Percentiles rank a stretch among this genome's conserved stretches.
Conservation (phyloP, 2,113 vertebrate genomes). For the Pungitius pungitius region DNA sequence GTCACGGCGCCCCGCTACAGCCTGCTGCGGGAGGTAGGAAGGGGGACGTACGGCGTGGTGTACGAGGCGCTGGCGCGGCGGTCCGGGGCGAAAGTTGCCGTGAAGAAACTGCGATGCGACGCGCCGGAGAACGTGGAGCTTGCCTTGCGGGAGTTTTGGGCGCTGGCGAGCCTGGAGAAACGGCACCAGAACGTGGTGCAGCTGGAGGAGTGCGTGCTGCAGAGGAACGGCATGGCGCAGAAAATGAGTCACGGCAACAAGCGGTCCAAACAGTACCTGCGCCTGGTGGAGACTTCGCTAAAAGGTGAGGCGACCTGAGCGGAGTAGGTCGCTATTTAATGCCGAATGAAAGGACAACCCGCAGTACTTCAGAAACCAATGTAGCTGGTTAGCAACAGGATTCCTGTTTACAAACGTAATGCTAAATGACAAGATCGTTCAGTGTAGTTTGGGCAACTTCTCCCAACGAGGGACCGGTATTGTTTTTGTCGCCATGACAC, state of each 20-base stretch:
- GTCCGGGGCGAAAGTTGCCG: conserved; percentile 86
- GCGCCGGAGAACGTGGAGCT: conserved; percentile 95
- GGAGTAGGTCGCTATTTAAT: background rate
- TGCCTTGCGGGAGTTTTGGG: conserved; percentile 93
- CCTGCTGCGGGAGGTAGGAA: conserved; percentile 88
- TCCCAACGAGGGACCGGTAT: background rate
- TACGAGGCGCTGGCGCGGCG: conserved; percentile 88
- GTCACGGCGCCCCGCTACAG: conserved; percentile 83
- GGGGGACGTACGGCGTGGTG: conserved; percentile 95
- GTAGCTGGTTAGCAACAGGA: too few species aligned
- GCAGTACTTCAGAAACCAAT: too few species aligned
- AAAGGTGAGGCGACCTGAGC: conserved; percentile 79
- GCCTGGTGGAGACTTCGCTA: conserved; percentile 94
- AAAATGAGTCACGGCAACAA: conserved; percentile 95
- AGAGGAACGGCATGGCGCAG: conserved; percentile 91
- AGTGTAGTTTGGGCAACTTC: background rate
- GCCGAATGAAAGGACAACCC: background rate
- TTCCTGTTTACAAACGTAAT: accelerated
- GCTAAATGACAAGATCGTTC: background rate
- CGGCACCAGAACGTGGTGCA: conserved; percentile 91
- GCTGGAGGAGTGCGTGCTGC: conserved; percentile 93
- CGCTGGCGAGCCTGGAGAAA: conserved; percentile 88
- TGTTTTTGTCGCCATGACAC: conserved; percentile 52
- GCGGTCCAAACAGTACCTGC: conserved; percentile 88
- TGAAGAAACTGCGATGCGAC: conserved; percentile 93